phyloP scores from a whole-genome alignment of 2,113 vertebrate species.

The Lynx canadensis region DNA sequence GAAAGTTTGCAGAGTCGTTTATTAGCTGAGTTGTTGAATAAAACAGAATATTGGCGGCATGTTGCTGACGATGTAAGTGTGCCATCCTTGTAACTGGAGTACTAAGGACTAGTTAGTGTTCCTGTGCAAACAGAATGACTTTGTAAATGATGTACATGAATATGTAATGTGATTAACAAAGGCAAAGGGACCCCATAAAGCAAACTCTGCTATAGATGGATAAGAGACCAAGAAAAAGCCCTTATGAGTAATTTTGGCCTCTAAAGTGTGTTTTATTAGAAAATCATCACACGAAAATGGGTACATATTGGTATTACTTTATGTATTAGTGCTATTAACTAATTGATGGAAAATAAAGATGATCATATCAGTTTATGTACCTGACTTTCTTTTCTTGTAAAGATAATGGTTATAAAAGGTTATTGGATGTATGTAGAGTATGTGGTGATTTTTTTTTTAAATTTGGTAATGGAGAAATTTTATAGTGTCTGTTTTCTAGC shows the following conservation, averaged over 20 bases:
- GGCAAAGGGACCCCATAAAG: neutral
- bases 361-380: neutral
- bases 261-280: slow-evolving; percentile 31
- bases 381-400: neutral
- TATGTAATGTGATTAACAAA: neutral
- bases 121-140: neutral
- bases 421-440: neutral
- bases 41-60: neutral
- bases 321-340: neutral
- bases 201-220: neutral
- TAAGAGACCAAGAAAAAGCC: neutral
- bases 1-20: neutral
- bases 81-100: neutral
- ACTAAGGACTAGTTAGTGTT: neutral
- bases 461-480: slow-evolving; percentile 5
- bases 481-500: neutral
- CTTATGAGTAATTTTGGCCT: neutral
- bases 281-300: neutral
- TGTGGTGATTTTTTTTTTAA: neutral
- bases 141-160: neutral
- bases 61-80: neutral
- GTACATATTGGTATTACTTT: neutral
- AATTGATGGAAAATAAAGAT: neutral
- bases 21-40: neutral
- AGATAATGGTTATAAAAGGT: neutral